Evolutionary conservation across 2,113 vertebrate genomes (phyloP).

Genomic region (Chelonoidis abingdonii): DNA sequence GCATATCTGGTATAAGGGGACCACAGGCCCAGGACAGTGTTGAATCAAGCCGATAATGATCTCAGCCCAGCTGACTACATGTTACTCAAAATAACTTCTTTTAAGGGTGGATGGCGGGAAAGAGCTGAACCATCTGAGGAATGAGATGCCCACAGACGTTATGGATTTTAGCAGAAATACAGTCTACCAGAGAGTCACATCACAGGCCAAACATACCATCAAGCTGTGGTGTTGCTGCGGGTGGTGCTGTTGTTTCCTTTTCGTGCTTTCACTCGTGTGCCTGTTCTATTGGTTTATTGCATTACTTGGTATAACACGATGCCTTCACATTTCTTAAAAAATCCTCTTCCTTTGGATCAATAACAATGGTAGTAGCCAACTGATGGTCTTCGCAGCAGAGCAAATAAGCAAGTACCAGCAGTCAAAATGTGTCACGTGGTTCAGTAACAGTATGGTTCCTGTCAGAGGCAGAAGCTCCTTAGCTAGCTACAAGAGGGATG

Average conservation of each 20-base stretch:
- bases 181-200: not conserved
- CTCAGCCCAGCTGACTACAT: not conserved
- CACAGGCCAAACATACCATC: not conserved
- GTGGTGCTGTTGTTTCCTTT: not conserved
- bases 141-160: not conserved
- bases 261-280: not conserved
- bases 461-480: not conserved
- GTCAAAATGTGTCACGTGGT: not conserved
- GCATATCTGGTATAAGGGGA: not conserved
- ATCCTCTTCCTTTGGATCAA: slow-evolving; percentile 63
- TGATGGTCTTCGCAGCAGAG: slow-evolving; percentile 66
- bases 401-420: slow-evolving; percentile 30
- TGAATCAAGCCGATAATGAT: not conserved
- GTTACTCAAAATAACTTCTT: not conserved
- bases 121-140: slow-evolving; percentile 31
- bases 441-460: rapidly evolving
- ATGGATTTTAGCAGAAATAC: not conserved
- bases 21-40: not conserved
- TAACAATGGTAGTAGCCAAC: slow-evolving; percentile 47
- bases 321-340: slow-evolving; percentile 45
- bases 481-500: not conserved
- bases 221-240: not conserved
- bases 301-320: slow-evolving; percentile 32
- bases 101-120: not conserved
- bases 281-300: slow-evolving; percentile 45